A percentile compares a stretch with the other conserved stretches of the same genome.
Evolutionary conservation across 2,113 vertebrate species (phyloP).

Genomic region (Sprattus sprattus): DNA sequence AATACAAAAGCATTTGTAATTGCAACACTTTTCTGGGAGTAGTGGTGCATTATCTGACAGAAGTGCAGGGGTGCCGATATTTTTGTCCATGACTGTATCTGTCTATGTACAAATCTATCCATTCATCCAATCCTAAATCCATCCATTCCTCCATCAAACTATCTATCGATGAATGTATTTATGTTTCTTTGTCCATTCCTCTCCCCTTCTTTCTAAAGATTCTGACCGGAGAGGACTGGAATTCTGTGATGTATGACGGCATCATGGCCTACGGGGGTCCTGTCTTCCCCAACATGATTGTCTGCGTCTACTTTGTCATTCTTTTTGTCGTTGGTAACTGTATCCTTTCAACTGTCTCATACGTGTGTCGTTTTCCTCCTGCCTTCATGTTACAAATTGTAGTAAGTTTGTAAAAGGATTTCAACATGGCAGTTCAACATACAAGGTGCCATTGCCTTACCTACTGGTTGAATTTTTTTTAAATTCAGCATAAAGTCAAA

Average conservation of each 20-base stretch:
- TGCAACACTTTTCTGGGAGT: too few relatives aligned
- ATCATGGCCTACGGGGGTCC: slow-evolving; percentile 94
- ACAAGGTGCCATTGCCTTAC: background rate
- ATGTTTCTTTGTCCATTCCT: background rate
- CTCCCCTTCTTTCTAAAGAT: slow-evolving; percentile 69
- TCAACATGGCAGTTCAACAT: background rate
- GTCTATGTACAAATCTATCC: background rate
- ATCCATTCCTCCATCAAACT: background rate
- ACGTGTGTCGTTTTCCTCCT: background rate
- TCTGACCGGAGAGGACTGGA: slow-evolving; percentile 94
- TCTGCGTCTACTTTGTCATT: slow-evolving; percentile 91
- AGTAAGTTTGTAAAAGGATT: background rate
- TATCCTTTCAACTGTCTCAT: slow-evolving; percentile 68
- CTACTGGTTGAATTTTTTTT: background rate
- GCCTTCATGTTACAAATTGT: background rate
- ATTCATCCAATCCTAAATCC: background rate
- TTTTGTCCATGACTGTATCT: too few relatives aligned
- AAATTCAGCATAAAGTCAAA: too few relatives aligned
- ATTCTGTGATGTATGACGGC: slow-evolving; percentile 92
- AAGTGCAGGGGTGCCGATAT: too few relatives aligned
- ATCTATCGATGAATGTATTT: background rate
- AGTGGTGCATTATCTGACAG: too few relatives aligned
- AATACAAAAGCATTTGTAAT: too few relatives aligned
- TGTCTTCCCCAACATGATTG: slow-evolving; percentile 89
- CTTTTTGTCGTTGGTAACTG: slow-evolving; percentile 96